Evolutionary conservation across 2,888 invertebrate species (phyloP).

Genomic region (Axea sp.): DNA sequence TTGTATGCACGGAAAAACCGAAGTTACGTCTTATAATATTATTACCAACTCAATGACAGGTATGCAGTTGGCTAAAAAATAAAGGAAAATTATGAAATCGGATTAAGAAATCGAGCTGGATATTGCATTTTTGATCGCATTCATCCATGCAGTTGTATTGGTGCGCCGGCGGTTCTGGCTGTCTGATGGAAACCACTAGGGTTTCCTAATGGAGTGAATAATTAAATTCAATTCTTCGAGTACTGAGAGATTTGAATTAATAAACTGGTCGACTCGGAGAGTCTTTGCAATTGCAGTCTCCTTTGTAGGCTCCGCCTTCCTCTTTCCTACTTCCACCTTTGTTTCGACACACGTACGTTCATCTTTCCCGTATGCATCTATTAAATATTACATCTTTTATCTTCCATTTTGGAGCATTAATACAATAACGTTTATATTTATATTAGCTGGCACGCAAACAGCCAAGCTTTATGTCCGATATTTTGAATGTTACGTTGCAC

Average conservation of each 20-base stretch:
- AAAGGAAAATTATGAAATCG: conserved; percentile 71
- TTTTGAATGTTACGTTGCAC: too few species aligned
- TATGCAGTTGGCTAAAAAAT: conserved; percentile 43
- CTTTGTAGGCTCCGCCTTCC: conserved; percentile 59
- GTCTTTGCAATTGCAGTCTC: conserved; percentile 67
- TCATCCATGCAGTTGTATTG: conserved; percentile 61
- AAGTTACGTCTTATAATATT: conserved; percentile 15
- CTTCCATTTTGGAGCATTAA: conserved; percentile 25
- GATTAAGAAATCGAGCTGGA: conserved; percentile 78
- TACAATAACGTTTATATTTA: conserved; percentile 38
- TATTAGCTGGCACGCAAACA: conserved; percentile 8
- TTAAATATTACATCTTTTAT: conserved; percentile 42
- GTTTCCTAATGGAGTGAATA: conserved; percentile 78
- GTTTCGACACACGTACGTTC: conserved; percentile 26
- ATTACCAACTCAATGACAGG: conserved; percentile 29
- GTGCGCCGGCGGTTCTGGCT: conserved; percentile 58
- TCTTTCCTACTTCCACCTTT: conserved; percentile 49
- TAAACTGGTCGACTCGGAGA: conserved; percentile 71
- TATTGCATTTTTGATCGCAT: conserved; percentile 78
- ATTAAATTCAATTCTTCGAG: conserved; percentile 80
- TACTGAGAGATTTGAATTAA: conserved; percentile 79
- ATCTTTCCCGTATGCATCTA: conserved; percentile 12
- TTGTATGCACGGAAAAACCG: conserved; percentile 6
- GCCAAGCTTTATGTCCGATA: not conserved
- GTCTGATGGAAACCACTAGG: conserved; percentile 70